Base-by-base conservation (phyloP, 1,140 invertebrate genomes). In the Chrysoperla carnea region DNA sequence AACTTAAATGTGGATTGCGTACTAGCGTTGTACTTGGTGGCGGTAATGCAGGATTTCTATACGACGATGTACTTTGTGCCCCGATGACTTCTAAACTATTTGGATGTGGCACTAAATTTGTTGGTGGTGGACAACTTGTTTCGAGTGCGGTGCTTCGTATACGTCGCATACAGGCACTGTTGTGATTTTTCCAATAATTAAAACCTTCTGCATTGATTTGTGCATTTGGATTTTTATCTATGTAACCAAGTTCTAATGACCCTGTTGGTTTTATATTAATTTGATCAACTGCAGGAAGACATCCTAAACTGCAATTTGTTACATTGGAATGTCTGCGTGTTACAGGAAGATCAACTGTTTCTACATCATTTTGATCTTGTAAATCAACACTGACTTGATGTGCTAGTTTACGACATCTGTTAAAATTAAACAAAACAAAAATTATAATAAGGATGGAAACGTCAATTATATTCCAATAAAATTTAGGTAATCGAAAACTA, bases 41-140 rank as follows among this genome's bases (percentile, higher is more conserved):
- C 15, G 75, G 73, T 46, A 76, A 63, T 9, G 72, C 58, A 11
- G 72, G 68, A 54, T 65, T 72, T 68, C 5, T 72, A 68, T 56
- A 73, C 74, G 23, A 67, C 45, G 69, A 63, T 50, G 71, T 69
- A 1, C 70, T 70, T 23, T 68, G 69, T 2, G 73, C 72, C 23
- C 70, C 72, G 13, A 78, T 76, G 1, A 74, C 71, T 52, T 78
- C 75, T 6, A 72, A 70, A 53, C 75, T 78, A 48, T 76, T 77
- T 2, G 75, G 74, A 61, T 78, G 75, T 5, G 72, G 67, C 23
- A 68, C 70, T 45, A 77, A 56, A 55, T 72, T 72, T 37, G 71
- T 69, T 0, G 73, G 70, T 12, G 73, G 72, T 8, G 70, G 70
- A 45, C 73, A 76, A 8, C 73, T 71, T 14, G 74, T 73, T 58